phyloP scores from a whole-genome alignment of 2,888 invertebrate genomes.

The Schrankia costaestrigalis region DNA sequence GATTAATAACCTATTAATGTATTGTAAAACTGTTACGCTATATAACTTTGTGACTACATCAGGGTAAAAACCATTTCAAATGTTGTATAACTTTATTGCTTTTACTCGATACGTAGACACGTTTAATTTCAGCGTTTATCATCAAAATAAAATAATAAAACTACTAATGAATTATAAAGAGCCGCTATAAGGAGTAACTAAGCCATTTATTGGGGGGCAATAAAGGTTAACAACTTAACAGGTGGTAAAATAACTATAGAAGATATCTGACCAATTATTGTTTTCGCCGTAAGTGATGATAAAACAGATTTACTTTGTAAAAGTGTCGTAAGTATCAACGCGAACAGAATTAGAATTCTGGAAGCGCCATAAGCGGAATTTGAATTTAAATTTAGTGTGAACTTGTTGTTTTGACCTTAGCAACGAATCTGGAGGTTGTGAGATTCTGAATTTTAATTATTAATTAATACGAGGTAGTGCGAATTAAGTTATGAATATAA shows the following conservation, averaged over 20 bases:
- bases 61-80: not conserved
- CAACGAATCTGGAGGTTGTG: no score
- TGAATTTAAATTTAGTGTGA: not conserved
- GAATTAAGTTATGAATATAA: no score
- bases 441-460: no score
- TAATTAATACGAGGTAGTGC: no score
- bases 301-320: constrained; percentile 29
- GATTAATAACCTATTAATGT: constrained; percentile 21
- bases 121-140: constrained; percentile 9
- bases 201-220: constrained; percentile 19
- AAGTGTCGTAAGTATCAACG: constrained; percentile 1
- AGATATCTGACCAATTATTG: constrained; percentile 21
- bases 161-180: constrained; percentile 9
- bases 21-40: constrained; percentile 9
- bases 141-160: constrained; percentile 17
- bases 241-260: constrained; percentile 20
- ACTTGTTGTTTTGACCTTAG: no score
- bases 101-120: constrained; percentile 4
- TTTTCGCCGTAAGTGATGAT: constrained; percentile 15
- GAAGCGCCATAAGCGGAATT: not conserved
- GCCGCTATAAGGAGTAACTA: constrained; percentile 2
- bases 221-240: constrained; percentile 27
- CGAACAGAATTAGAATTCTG: not conserved
- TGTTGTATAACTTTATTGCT: constrained; percentile 4
- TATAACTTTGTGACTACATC: constrained; percentile 4